Evolutionary conservation across 2,888 invertebrate genomes (phyloP), one percentile per base, ranked within the genome.

Genomic region (Eristalinus aeneus): DNA sequence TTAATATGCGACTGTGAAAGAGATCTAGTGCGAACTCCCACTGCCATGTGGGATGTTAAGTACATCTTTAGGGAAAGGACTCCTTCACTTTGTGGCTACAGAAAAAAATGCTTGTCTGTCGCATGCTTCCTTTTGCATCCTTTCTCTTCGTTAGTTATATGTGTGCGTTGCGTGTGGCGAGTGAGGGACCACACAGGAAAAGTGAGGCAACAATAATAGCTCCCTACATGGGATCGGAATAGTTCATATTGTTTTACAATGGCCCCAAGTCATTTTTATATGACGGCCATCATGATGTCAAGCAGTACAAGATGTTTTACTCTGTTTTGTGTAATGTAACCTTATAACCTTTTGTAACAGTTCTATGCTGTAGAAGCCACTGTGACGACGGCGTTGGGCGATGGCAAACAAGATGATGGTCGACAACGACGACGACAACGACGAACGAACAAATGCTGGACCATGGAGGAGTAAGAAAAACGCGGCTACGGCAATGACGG

Each of bases 341-440:
- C 89, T 88, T 88, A 89, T 89, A 89, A 89, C 89, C 89, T 89
- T 88, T 82, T 86, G 71, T 74, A 86, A 82, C 82, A 82, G 71
- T 86, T 86, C 86, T 74, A 77, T 82, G 77, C 77, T 46, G 78
- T 74, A 86, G 82, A 82, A 78, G 86, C 77, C 58, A 77, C 77
- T 10, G 74, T 68, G 65, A 22, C 22, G 67, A 56, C 63, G 73
- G 22, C 12, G 71, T 68, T 74, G 67, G 63, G 63, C 36, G 46
- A 77, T 11, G 74, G 60, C n/a, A 27, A 5, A 56, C 12, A 12
- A n/a, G 39, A 12, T 12, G 39, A 39, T 39, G 39, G 39, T 11
- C 39, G 1, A 46, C 11, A 11, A 10, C 54, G n/a, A 67, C 31
- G 10, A 60, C 32, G 69, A 23, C 32, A 10, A 39, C 39, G 73